phyloP scores from a whole-genome alignment of 2,888 invertebrate species.

The Creontiades dilutus region DNA sequence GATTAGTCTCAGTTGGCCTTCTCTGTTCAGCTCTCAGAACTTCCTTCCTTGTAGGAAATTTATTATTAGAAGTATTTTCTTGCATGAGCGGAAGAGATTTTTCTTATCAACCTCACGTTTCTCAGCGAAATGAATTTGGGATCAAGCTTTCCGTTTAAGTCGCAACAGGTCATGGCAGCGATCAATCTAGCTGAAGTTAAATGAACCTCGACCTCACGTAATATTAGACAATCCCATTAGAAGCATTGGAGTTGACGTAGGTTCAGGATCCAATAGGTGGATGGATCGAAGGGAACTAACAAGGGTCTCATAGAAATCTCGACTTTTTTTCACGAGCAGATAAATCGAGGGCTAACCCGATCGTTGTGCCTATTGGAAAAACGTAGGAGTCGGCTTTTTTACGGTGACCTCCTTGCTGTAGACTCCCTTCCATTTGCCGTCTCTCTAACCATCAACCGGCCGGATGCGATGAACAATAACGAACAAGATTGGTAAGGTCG shows the following conservation, averaged over 20 bases:
- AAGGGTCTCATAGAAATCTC: neutral
- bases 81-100: no score
- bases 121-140: no score
- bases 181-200: no score
- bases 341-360: neutral
- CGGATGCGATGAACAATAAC: slow-evolving; percentile 1
- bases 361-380: slow-evolving; percentile 23
- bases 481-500: neutral
- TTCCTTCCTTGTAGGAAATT: no score
- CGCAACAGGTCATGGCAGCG: no score
- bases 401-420: slow-evolving; percentile 21
- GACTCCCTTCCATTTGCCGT: neutral
- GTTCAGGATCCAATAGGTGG: neutral
- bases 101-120: no score
- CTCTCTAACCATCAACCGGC: neutral
- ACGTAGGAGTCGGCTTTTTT: neutral
- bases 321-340: neutral
- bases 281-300: neutral
- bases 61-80: no score
- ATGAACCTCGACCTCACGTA: no score
- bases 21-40: no score
- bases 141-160: no score
- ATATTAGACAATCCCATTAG: neutral
- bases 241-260: neutral
- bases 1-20: no score